Percentiles rank a stretch among this genome's conserved stretches.
Evolutionary conservation across 2,797 vertebrate genomes (phyloP).

Genomic region (Semaprochilodus insignis): DNA sequence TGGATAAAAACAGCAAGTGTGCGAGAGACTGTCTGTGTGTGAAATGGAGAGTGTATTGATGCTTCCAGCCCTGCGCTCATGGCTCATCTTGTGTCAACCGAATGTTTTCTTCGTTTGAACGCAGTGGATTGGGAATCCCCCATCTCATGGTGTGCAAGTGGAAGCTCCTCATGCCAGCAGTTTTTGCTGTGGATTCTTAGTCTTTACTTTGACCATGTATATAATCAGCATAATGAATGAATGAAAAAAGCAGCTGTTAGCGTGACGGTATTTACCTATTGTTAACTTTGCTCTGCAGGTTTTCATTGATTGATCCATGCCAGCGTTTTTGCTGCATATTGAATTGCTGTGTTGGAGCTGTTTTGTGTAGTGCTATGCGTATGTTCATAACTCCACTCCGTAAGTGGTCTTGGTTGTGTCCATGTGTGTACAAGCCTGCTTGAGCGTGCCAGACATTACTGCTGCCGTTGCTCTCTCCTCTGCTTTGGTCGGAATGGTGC

Average conservation of each 20-base stretch:
- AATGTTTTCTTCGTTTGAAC: conserved; percentile 41
- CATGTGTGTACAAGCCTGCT: not conserved
- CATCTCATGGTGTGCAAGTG: conserved; percentile 6
- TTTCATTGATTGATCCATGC: not conserved
- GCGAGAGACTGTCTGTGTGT: conserved; percentile 20
- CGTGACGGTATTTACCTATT: not conserved
- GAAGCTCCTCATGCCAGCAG: conserved; percentile 16
- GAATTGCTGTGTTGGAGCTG: not conserved
- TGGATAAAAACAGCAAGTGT: conserved; percentile 62
- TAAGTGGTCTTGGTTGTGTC: not conserved
- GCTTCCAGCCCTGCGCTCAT: conserved; percentile 46
- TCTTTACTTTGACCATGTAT: not conserved
- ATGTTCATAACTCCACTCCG: not conserved
- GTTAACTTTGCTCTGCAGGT: not conserved
- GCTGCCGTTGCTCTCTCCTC: not conserved
- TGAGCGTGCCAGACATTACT: not conserved
- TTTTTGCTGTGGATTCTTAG: conserved; percentile 23
- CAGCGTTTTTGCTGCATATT: not conserved
- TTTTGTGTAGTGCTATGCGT: not conserved
- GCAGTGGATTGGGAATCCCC: conserved; percentile 52
- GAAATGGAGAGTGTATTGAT: not conserved
- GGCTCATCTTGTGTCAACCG: conserved; percentile 19
- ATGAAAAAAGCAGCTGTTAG: not conserved
- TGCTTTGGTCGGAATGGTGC: conserved; percentile 6
- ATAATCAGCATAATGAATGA: not conserved